Percentiles rank a stretch among this genome's conserved stretches.
phyloP scores from a whole-genome alignment of 2,113 vertebrate species.

The Turdus rufiventris region DNA sequence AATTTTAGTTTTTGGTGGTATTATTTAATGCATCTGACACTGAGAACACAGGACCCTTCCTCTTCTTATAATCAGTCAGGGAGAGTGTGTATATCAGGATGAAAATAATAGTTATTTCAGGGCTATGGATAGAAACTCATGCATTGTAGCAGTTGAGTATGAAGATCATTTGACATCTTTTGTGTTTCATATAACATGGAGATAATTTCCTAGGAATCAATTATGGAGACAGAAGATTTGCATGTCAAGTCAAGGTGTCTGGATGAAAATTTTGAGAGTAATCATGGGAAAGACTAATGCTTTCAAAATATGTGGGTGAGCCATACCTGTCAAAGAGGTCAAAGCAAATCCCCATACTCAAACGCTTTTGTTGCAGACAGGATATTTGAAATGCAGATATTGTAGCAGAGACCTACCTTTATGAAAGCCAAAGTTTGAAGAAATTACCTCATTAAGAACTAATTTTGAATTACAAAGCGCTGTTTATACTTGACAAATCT shows the following conservation, averaged over 20 bases:
- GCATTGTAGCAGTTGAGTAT: background rate
- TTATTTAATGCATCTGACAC: background rate
- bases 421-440: background rate
- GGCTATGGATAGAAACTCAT: background rate
- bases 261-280: background rate
- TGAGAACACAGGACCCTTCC: background rate
- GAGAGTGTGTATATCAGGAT: background rate
- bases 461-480: background rate
- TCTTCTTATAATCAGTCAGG: background rate
- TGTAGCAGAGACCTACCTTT: background rate
- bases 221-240: background rate
- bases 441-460: background rate
- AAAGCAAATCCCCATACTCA: background rate
- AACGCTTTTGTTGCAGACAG: background rate
- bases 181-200: background rate
- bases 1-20: background rate
- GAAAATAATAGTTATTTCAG: background rate
- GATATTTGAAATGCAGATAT: background rate
- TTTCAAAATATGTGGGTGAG: background rate
- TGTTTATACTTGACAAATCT: background rate
- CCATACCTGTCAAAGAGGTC: background rate
- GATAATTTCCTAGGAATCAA: background rate
- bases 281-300: fast-evolving
- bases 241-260: background rate
- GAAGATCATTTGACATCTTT: background rate